Conservation (phyloP, 1,140 invertebrate genomes). For the Oncopodura yosiiana region DNA sequence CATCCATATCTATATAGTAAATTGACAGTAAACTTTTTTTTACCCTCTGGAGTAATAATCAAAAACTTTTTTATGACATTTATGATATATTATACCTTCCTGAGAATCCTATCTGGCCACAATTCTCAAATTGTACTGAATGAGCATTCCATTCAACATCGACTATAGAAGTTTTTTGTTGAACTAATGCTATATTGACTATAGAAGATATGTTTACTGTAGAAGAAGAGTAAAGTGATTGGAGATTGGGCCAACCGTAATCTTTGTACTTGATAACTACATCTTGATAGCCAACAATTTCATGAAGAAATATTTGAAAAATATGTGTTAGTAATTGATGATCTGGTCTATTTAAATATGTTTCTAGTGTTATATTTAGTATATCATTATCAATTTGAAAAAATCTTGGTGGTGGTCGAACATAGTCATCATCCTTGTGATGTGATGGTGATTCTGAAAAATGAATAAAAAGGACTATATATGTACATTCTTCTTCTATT, state of each 20-base stretch:
- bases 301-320: constrained; percentile 40
- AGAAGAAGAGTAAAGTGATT: no score
- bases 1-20: background rate
- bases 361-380: constrained; percentile 7
- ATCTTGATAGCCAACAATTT: constrained; percentile 42
- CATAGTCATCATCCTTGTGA: no score
- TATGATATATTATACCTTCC: no score
- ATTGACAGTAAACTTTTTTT: background rate
- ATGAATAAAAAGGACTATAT: no score
- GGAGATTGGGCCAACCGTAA: no score
- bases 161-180: constrained; percentile 38
- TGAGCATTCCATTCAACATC: constrained; percentile 38
- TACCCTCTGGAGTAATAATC: background rate
- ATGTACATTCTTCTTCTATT: no score
- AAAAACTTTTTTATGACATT: constrained; percentile 6
- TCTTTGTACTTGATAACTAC: constrained; percentile 35
- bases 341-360: constrained; percentile 35
- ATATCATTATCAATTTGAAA: constrained; percentile 19
- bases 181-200: constrained; percentile 11
- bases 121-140: constrained; percentile 45
- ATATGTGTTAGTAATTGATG: constrained; percentile 41
- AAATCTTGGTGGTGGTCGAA: constrained; percentile 7
- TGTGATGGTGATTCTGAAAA: no score
- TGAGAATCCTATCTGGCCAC: constrained; percentile 50
- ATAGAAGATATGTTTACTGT: no score